phyloP scores from a whole-genome alignment of 2,797 vertebrate genomes.

The Crotalus adamanteus region DNA sequence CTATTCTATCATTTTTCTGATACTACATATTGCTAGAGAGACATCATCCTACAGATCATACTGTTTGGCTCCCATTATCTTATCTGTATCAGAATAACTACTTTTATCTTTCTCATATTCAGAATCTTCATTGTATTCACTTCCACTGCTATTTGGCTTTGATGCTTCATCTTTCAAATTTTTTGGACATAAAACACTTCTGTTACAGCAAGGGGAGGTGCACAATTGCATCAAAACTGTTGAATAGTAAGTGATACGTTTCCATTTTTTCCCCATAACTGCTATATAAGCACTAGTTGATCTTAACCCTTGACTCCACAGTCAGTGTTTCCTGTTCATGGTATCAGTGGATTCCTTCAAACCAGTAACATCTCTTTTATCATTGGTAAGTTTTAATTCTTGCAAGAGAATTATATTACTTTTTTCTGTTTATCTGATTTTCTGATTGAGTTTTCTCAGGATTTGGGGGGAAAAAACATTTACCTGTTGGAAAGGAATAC shows the following conservation, averaged over 20 bases:
- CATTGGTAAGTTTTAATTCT: neutral
- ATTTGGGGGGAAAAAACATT: neutral
- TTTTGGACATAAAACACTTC: neutral
- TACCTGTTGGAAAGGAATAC: neutral
- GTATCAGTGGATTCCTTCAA: neutral
- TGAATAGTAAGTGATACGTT: neutral
- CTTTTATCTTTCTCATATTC: neutral
- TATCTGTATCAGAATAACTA: neutral
- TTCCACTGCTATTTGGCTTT: neutral
- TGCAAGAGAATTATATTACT: neutral
- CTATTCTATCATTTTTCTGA: neutral
- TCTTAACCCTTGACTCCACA: neutral
- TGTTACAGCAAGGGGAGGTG: neutral
- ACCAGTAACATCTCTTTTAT: neutral
- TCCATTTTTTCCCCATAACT: neutral
- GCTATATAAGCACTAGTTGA: neutral
- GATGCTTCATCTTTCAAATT: neutral
- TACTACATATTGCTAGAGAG: neutral
- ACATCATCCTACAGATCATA: neutral
- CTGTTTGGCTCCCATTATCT: neutral
- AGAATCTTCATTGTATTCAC: neutral
- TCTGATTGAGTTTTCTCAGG: neutral
- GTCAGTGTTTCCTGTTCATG: neutral
- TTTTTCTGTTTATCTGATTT: neutral
- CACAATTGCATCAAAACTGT: neutral